Base-by-base conservation (phyloP, 2,888 invertebrate genomes). In the Pardosa pseudoannulata region DNA sequence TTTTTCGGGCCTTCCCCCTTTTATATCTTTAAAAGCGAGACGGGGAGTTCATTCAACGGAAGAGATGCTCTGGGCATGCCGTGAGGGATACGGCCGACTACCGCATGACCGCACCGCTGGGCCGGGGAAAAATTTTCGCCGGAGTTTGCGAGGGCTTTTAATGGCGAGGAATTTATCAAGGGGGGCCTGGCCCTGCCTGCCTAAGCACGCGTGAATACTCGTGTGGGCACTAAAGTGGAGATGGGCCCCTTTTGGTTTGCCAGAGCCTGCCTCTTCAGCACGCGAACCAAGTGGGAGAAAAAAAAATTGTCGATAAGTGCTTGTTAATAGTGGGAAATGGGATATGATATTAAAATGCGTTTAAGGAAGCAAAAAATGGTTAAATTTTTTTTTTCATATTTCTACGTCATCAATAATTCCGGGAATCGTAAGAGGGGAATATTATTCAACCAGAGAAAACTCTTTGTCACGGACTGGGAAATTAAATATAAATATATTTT, bases 51-150 rank as follows among this genome's bases (percentile, higher is more conserved):
- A 87, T 31, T 76, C 87, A 74, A 74, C 79, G 87, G 87, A 87
- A 87, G 80, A 87, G 80, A 71, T 76, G 80, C 46, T 80, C 29
- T 67, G 50, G 28, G 65, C 71, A 80, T 87, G 87, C 80, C 80
- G 87, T 50, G 86, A 56, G 79, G 80, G 80, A 71, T 28, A 39
- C 76, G 71, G 76, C 70, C 62, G 70, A 27, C 65, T 39, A 46
- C 80, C 87, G 87, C 87, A 75, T 87, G 76, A 87, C 80, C 80
- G 87, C 87, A 72, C 67, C 80, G 80, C 87, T 87, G 87, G 79
- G 32, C 80, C 62, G 74, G 72, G 65, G 78, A 31, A 39, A n/a
- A 29, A 56, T 23, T 39, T 41, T 56, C 7, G 36, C 23, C 71
- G 32, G 50, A 27, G 62, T 74, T 73, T 62, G 28, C 62, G 6